Evolutionary conservation across 2,797 vertebrate genomes (phyloP).

Genomic region (Anguilla megastoma): DNA sequence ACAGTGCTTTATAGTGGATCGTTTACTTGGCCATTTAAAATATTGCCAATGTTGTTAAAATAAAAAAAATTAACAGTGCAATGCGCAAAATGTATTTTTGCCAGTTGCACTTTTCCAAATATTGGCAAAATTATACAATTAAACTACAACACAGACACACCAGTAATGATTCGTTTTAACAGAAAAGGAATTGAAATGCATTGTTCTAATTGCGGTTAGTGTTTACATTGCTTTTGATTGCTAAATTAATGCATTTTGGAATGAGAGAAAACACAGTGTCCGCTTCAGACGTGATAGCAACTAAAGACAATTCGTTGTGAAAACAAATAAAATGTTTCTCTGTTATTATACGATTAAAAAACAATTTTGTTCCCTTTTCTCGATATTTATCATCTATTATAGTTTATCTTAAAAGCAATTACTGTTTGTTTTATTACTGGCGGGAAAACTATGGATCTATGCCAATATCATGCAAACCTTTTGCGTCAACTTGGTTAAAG

Average conservation of each 20-base stretch:
- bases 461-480: not conserved
- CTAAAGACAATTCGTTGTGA: not conserved
- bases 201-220: not conserved
- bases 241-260: conserved; percentile 38
- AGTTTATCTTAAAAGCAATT: not conserved
- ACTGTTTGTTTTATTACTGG: not conserved
- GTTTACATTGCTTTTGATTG: conserved; percentile 12
- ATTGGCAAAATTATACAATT: conserved; percentile 22
- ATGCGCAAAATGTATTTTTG: not conserved
- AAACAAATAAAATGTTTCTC: not conserved
- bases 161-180: not conserved
- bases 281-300: not conserved
- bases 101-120: conserved; percentile 36
- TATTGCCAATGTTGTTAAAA: not conserved
- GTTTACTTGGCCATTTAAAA: not conserved
- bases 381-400: not conserved
- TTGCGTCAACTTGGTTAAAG: not conserved
- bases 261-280: conserved; percentile 44
- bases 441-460: not conserved
- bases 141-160: conserved; percentile 13
- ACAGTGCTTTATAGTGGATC: rapidly evolving
- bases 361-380: not conserved
- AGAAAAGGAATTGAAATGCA: not conserved
- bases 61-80: not conserved
- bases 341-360: not conserved